Conservation (phyloP, 2,797 vertebrate genomes). For the Euphonia xanthogaster region DNA sequence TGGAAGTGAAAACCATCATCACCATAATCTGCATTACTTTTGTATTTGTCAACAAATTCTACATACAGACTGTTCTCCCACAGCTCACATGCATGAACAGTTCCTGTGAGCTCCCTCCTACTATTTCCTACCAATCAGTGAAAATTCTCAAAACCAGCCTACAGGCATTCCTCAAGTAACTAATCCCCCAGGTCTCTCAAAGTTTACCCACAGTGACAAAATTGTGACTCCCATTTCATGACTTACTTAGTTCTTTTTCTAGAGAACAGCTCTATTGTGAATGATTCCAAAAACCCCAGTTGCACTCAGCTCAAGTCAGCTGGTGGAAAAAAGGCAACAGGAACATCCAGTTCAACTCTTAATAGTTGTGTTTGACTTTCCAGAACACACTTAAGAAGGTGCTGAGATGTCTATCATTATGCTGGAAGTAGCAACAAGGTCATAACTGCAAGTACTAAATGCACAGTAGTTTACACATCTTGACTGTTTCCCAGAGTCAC, state of each 20-base stretch:
- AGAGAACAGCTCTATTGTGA: neutral
- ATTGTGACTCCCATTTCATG: neutral
- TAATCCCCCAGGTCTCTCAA: neutral
- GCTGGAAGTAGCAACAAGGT: conserved; percentile 4
- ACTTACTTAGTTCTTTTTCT: neutral
- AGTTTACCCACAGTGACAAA: neutral
- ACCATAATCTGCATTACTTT: neutral
- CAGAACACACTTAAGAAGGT: neutral
- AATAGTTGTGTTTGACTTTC: neutral
- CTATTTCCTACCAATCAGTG: neutral
- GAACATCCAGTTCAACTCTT: neutral
- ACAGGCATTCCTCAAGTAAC: neutral
- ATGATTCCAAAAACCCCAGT: neutral
- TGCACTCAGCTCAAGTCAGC: neutral
- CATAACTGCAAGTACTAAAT: neutral
- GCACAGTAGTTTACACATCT: neutral
- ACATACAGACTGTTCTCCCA: neutral
- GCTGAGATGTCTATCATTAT: neutral
- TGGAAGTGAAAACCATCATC: neutral
- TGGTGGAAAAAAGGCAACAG: neutral
- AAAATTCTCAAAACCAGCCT: neutral
- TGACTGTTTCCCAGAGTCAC: conserved; percentile 14
- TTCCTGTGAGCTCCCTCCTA: neutral
- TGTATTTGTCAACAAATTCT: neutral
- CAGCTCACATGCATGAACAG: neutral